phyloP scores from a whole-genome alignment of 2,113 vertebrate genomes.

The Kobus ellipsiprymnus region DNA sequence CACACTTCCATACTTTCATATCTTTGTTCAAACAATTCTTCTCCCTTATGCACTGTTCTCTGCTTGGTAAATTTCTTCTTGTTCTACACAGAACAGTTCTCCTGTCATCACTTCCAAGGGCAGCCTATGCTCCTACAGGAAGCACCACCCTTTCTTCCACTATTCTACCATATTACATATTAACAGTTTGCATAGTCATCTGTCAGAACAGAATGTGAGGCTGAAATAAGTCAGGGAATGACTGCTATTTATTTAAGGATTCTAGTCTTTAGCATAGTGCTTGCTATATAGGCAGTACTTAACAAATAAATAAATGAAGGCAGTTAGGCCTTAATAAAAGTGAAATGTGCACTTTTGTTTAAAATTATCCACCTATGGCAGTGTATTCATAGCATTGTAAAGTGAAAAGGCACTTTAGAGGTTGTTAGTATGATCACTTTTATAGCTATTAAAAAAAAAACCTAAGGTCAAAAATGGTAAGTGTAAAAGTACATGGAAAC shows the following conservation, averaged over 20 bases:
- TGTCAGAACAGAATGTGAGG: background rate
- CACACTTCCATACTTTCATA: too few relatives aligned
- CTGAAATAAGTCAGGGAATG: background rate
- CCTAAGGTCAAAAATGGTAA: background rate
- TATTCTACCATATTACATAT: background rate
- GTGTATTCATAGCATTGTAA: background rate
- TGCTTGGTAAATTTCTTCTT: background rate
- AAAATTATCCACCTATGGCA: background rate
- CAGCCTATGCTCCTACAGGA: background rate
- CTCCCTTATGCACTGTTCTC: background rate
- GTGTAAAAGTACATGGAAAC: background rate
- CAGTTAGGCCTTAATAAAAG: background rate
- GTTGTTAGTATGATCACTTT: background rate
- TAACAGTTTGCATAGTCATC: background rate
- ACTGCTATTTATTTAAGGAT: background rate
- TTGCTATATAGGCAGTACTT: background rate
- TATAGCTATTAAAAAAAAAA: background rate
- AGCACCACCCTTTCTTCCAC: background rate
- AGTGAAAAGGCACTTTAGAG: constrained; percentile 25
- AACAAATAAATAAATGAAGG: background rate
- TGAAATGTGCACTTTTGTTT: background rate
- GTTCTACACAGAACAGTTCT: background rate
- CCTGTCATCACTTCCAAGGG: background rate
- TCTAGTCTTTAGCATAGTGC: background rate
- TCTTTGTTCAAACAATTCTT: background rate